These are phyloP conservation scores for Buathra laborator DNA, from an alignment of 2,888 invertebrate species.

Conservation along the genomic window DNA sequence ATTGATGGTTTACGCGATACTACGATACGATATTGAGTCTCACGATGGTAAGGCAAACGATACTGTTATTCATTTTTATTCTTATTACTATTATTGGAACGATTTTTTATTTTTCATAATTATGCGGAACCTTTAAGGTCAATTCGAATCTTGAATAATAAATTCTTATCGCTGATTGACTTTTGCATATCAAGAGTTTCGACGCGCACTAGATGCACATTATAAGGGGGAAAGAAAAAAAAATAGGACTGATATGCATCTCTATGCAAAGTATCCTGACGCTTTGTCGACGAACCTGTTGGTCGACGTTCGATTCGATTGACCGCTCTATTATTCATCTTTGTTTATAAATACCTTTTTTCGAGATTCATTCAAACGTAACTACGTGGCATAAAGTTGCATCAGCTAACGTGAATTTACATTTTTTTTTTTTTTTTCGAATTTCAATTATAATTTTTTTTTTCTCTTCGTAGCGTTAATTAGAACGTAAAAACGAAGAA, in stretches of 20 bases:
- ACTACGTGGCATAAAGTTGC: background rate
- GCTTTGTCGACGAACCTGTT: background rate
- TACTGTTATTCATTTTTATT: too few relatives aligned
- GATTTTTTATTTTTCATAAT: background rate
- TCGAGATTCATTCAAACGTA: slow-evolving; percentile 2
- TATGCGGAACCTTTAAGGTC: slow-evolving; percentile 17
- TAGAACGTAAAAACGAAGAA: background rate
- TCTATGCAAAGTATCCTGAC: background rate
- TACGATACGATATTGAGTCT: background rate
- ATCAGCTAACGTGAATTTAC: background rate
- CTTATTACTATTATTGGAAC: background rate
- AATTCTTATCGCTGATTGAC: background rate
- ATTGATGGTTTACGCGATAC: slow-evolving; percentile 14
- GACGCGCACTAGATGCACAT: background rate
- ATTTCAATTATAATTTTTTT: too few relatives aligned
- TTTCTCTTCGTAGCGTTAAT: background rate
- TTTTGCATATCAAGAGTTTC: background rate
- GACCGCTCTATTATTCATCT: background rate
- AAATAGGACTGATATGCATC: too few relatives aligned
- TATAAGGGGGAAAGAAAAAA: too few relatives aligned
- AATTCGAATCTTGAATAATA: slow-evolving; percentile 34
- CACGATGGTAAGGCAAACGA: too few relatives aligned
- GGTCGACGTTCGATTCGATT: background rate
- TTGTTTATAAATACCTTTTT: background rate
- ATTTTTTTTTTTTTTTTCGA: background rate